These are phyloP conservation scores for Apoda limacodes DNA, from an alignment of 2,888 invertebrate species.

Conservation along the genomic window DNA sequence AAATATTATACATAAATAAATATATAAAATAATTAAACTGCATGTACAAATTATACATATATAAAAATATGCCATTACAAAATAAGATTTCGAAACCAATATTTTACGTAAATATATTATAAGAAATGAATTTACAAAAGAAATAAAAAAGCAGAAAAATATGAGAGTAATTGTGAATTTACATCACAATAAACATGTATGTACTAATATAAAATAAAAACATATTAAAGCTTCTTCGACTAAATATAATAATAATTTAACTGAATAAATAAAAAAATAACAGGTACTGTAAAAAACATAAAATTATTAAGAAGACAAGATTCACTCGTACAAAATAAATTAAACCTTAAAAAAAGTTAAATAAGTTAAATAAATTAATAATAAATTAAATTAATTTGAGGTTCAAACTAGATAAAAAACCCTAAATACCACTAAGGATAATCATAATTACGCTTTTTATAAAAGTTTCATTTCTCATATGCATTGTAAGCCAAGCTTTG, in stretches of 20 bases:
- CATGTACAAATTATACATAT: conserved; percentile 11
- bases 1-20: conserved; percentile 19
- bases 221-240: conserved; percentile 42
- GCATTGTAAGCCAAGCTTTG: conserved; percentile 81
- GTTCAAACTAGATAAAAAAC: conserved; percentile 45
- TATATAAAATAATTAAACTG: conserved; percentile 15
- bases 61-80: conserved; percentile 45
- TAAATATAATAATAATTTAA: conserved; percentile 28
- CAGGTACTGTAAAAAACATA: conserved; percentile 32
- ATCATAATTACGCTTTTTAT: conserved; percentile 21
- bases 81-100: too few relatives aligned
- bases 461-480: conserved; percentile 58
- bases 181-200: too few relatives aligned
- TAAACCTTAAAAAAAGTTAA: conserved; percentile 31
- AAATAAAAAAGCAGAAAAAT: conserved; percentile 24
- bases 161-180: conserved; percentile 17
- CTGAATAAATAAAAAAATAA: conserved; percentile 18
- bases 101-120: conserved; percentile 51
- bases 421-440: conserved; percentile 22
- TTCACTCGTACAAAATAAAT: conserved; percentile 36
- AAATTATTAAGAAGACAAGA: conserved; percentile 35
- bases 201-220: conserved; percentile 23
- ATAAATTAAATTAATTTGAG: conserved; percentile 64
- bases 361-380: conserved; percentile 41
- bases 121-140: conserved; percentile 63